phyloP scores from a whole-genome alignment of 1,140 invertebrate species.

The Yoshiicerus persimilis region DNA sequence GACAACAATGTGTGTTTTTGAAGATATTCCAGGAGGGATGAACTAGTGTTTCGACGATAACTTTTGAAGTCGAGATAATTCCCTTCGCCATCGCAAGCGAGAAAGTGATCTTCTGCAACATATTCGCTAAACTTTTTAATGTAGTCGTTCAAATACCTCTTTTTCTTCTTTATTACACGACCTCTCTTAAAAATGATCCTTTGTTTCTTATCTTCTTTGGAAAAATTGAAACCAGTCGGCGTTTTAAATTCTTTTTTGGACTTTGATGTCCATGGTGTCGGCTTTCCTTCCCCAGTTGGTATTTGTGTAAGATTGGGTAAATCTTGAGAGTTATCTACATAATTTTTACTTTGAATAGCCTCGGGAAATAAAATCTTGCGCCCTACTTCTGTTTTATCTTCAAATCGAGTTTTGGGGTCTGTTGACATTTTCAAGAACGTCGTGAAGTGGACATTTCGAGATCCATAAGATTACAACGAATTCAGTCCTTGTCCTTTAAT shows the following conservation, averaged over 20 bases:
- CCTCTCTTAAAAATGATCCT: background rate
- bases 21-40: background rate
- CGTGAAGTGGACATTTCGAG: slow-evolving; percentile 4
- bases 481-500: background rate
- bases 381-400: background rate
- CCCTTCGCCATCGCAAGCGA: background rate
- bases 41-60: background rate
- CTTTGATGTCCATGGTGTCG: background rate
- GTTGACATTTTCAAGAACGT: background rate
- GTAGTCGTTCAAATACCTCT: background rate
- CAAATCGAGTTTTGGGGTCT: background rate
- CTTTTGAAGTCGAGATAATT: background rate
- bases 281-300: background rate
- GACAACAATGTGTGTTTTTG: background rate
- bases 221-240: background rate
- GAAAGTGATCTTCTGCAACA: background rate
- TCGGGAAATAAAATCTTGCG: background rate
- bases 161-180: background rate
- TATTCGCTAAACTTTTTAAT: background rate
- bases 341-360: background rate
- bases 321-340: background rate
- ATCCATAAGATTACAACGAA: background rate
- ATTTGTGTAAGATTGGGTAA: background rate
- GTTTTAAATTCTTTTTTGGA: background rate
- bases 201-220: background rate